phyloP scores from a whole-genome alignment of 2,888 invertebrate genomes.

The Hecatera dysodea region DNA sequence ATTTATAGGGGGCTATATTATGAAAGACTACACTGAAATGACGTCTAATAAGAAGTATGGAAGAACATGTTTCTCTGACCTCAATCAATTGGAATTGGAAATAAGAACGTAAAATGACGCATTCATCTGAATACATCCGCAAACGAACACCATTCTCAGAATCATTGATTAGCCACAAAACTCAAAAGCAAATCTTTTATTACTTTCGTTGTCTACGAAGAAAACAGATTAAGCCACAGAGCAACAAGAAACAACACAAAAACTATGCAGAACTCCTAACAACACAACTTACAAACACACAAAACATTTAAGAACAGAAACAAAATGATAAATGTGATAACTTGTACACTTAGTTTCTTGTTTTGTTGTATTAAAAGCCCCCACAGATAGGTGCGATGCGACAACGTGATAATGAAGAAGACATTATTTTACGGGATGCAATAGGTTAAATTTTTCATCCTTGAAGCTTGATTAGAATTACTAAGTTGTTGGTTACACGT shows the following conservation, averaged over 20 bases:
- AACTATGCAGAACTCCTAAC: conserved; percentile 31
- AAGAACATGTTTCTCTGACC: too few relatives aligned
- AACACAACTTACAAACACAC: conserved; percentile 40
- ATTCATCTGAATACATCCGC: too few relatives aligned
- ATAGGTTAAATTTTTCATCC: too few relatives aligned
- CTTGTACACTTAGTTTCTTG: conserved; percentile 31
- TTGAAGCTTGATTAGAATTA: too few relatives aligned
- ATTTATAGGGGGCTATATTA: too few relatives aligned
- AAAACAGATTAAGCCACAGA: conserved; percentile 25
- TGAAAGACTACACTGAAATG: too few relatives aligned
- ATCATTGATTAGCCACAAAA: neutral
- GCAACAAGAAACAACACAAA: conserved; percentile 24
- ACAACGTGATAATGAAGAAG: neutral
- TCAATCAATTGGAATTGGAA: too few relatives aligned
- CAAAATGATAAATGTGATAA: conserved; percentile 52
- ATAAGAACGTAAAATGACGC: too few relatives aligned
- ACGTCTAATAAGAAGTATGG: too few relatives aligned
- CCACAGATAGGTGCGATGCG: neutral
- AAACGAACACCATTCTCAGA: neutral
- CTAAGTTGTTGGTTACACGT: too few relatives aligned
- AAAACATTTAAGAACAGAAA: conserved; percentile 34
- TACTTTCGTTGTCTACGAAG: conserved; percentile 6
- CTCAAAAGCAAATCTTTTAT: neutral
- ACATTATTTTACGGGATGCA: too few relatives aligned
- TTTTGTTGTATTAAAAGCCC: conserved; percentile 13